Conservation (phyloP, 1,140 invertebrate species). For the Harlomillsia oculata region DNA sequence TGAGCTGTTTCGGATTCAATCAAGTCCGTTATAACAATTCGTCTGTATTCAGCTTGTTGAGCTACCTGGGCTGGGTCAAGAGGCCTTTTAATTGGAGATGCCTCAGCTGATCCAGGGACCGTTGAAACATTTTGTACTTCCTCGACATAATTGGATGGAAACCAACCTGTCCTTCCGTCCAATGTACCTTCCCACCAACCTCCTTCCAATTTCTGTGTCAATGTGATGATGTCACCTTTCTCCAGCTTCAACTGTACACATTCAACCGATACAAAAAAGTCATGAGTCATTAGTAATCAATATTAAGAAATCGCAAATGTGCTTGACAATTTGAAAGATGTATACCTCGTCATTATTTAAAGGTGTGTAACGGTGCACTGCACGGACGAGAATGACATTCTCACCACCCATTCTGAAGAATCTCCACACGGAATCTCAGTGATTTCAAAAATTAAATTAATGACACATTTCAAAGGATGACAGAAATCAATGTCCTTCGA, state of each 20-base stretch:
- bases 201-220: constrained; percentile 83
- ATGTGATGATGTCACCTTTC: constrained; percentile 92
- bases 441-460: no score
- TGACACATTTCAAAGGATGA: no score
- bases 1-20: constrained; percentile 84
- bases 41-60: constrained; percentile 58
- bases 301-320: background rate
- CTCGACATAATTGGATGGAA: constrained; percentile 93
- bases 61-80: constrained; percentile 44
- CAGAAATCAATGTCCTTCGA: no score
- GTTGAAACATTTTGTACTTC: constrained; percentile 43
- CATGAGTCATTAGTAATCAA: background rate
- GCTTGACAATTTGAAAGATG: background rate
- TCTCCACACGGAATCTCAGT: no score
- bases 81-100: background rate
- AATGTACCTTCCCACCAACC: constrained; percentile 95
- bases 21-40: constrained; percentile 82
- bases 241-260: constrained; percentile 75
- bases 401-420: no score
- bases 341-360: constrained; percentile 33
- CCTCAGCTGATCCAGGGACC: background rate
- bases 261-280: constrained; percentile 23
- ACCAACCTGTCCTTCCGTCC: constrained; percentile 92
- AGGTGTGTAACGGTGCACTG: constrained; percentile 25
- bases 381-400: no score